Evolutionary conservation across 2,113 vertebrate species (phyloP).

Genomic region (Spea bombifrons): DNA sequence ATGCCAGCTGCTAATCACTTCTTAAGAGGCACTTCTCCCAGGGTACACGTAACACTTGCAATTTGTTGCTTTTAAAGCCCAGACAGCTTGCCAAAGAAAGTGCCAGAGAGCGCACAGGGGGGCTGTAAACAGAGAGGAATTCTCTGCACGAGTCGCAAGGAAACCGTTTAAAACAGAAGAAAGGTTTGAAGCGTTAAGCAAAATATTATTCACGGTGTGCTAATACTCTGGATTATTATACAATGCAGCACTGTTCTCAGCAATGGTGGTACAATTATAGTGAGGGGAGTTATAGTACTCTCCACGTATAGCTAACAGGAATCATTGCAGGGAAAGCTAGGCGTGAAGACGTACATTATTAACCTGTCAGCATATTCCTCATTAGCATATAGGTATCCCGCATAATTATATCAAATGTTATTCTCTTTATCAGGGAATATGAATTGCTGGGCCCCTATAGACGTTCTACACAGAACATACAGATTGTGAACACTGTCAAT

Average conservation of each 20-base stretch:
- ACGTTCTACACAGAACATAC: not conserved
- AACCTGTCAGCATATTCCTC: not conserved
- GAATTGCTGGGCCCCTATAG: not conserved
- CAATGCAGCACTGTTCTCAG: not conserved
- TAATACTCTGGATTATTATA: not conserved
- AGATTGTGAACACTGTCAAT: not conserved
- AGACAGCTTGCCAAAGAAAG: constrained; percentile 25
- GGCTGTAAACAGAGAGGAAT: constrained; percentile 10
- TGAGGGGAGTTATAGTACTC: no score
- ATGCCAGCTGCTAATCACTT: constrained; percentile 45
- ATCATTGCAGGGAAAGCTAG: not conserved
- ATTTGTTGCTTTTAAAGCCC: constrained; percentile 40
- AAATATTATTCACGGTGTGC: not conserved
- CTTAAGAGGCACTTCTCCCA: constrained; percentile 34
- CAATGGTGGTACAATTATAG: no score
- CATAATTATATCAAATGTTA: not conserved
- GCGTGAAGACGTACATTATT: not conserved
- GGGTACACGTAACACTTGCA: constrained; percentile 29
- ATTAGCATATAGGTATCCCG: not conserved
- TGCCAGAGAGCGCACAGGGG: constrained; percentile 25
- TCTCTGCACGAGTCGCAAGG: not conserved
- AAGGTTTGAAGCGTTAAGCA: not conserved
- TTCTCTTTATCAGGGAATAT: not conserved
- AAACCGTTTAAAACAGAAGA: constrained; percentile 1
- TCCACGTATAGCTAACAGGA: no score